Evolutionary conservation across 2,797 vertebrate genomes (phyloP).

Genomic region (Hylomyscus alleni): DNA sequence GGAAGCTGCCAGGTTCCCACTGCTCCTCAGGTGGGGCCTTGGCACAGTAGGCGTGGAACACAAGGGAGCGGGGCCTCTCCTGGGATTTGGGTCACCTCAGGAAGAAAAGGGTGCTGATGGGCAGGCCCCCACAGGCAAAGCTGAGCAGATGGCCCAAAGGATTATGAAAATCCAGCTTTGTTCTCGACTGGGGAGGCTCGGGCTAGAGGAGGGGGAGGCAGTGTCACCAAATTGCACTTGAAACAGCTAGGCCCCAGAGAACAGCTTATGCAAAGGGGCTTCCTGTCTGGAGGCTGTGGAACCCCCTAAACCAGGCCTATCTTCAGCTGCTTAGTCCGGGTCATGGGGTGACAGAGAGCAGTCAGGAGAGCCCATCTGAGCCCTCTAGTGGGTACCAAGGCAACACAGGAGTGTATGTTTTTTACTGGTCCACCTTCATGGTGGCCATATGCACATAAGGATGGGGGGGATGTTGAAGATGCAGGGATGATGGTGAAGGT

Average conservation of each 20-base stretch:
- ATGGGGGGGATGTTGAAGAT: background rate
- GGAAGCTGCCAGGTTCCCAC: background rate
- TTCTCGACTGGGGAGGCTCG: constrained; percentile 55
- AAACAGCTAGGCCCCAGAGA: background rate
- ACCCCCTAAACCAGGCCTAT: background rate
- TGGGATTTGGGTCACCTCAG: constrained; percentile 73
- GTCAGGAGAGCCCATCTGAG: background rate
- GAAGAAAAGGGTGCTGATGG: constrained; percentile 16
- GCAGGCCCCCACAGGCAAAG: background rate
- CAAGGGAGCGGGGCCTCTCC: background rate
- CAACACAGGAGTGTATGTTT: background rate
- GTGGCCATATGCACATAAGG: background rate
- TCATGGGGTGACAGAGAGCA: background rate
- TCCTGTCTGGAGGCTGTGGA: background rate
- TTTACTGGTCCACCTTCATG: background rate
- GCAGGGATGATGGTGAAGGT: fast-evolving
- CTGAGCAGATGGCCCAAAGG: constrained; percentile 79
- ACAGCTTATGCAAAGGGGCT: background rate
- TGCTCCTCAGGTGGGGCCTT: background rate
- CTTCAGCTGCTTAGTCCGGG: background rate
- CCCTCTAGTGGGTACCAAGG: background rate
- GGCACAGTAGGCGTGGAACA: fast-evolving
- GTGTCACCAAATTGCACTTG: background rate
- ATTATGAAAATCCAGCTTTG: constrained; percentile 84
- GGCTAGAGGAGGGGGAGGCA: constrained; percentile 18